Base-by-base conservation (phyloP, 2,888 invertebrate genomes). In the Meiosimyza platycephala region DNA sequence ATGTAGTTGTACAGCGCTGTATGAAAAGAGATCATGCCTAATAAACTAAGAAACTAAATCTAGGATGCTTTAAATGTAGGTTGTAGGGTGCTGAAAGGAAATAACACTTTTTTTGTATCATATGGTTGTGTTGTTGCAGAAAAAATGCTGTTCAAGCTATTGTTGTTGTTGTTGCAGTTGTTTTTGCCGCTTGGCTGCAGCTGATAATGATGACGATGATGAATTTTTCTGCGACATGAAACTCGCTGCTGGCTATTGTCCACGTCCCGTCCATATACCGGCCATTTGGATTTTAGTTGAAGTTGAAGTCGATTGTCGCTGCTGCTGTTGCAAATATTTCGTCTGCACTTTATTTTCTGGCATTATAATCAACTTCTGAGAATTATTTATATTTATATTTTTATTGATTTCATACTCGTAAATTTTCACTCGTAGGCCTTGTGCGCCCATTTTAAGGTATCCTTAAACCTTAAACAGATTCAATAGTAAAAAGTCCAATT, bases 211-310 rank as follows among this genome's bases (percentile, higher is more conserved):
- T 54, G 70, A 70, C 62, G 63, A 63, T 63, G 70, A 70, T 70
- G 70, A 70, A 70, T 70, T 70, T 63, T 22, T 70, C 22, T 63
- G 63, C 70, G 70, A 70, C 70, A 63, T 70, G 62, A 63, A 70
- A 70, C 70, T 70, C 54, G 60, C 69, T 69, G 52, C 69, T 52
- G 69, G 69, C 69, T 18, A 64, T 64, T 64, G 69, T 51, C 51
- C 51, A 28, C 51, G 15, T 64, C 50, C 28, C 22, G 50, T 16
- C 51, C 64, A 18, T n/a, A n/a, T 48, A 33, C 50, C 62, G 5
- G 40, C 40, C 40, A 40, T 40, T 40, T 40, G 40, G 40, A 40
- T 40, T 40, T 6, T 40, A 40, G 40, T 40, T 40, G 64, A 28
- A 40, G 40, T 40, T 40, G 64, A 28, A 60, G 60, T 12, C 33